Percentiles rank a stretch among this genome's conserved stretches.
These are phyloP conservation scores for Macrobrachium rosenbergii DNA, from an alignment of 1,140 invertebrate genomes.

Conservation along the genomic window DNA sequence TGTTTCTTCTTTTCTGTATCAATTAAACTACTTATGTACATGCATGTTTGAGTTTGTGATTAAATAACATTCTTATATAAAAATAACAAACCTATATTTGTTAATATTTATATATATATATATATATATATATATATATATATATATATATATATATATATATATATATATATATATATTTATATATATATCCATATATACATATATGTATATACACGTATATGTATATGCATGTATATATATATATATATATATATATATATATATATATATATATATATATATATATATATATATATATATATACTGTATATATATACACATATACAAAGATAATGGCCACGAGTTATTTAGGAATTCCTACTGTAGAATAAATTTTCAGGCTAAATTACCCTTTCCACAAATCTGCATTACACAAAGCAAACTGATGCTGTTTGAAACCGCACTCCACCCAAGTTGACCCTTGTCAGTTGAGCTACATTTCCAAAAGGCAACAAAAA, in stretches of 20 bases:
- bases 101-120: neutral
- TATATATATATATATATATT: neutral
- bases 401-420: neutral
- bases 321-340: no score
- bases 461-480: no score
- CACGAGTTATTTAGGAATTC: no score
- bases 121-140: conserved; percentile 11
- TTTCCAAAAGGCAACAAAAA: no score
- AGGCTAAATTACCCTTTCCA: no score
- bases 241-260: neutral
- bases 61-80: neutral
- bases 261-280: neutral
- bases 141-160: neutral
- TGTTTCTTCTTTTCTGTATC: no score
- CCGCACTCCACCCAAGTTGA: neutral
- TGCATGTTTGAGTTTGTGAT: no score
- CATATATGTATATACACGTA: no score
- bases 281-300: conserved; percentile 13
- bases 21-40: no score
- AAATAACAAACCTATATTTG: no score
- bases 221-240: neutral
- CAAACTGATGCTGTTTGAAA: no score
- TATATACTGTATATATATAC: neutral
- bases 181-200: conserved; percentile 6
- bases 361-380: neutral